Evolutionary conservation across 2,113 vertebrate species (phyloP), one percentile per base, ranked within the genome.

Genomic region (Gadus macrocephalus): DNA sequence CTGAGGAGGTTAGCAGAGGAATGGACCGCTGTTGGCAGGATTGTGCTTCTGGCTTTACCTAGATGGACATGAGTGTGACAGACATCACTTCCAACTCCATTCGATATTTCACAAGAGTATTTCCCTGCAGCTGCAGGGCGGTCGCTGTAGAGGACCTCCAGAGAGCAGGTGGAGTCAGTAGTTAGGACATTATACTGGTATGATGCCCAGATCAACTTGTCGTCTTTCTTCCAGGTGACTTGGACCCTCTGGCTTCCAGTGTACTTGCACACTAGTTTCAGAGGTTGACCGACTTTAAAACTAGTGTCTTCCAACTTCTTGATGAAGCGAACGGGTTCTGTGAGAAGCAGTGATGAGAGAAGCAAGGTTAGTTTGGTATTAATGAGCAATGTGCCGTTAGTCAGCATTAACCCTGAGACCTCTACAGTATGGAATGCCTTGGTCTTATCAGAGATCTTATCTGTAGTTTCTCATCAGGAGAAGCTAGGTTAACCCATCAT

Each of bases 51-150:
- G 1, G 5, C 64, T 25, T 5, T 7, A 28, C 53, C 1, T 19
- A 1, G 4, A 35, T 5, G 72, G 69, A 97, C 96, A 93, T 86
- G 98, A 96, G 96, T 97, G 96, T 95, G 62, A 97, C 95, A n/a
- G 84, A 92, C 77, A 98, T 79, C 19, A 67, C 90, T 89, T 67
- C 97, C 97, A 56, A 94, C 95, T 22, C 90, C 67, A 7, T 97
- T 99, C 65, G 89, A 75, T 64, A 94, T 96, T 86, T 92, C 91
- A 25, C 96, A 99, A 0, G 90, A 93, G 76, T 97, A 99, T 3
- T 89, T 90, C 22, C 96, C 96, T 58, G 90, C 78, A 1, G 73
- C 77, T 25, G 94, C 92, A 0, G 87, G 83, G 83, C 87, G 87
- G 84, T 93, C 92, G 14, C 81, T 77, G 56, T 88, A 89, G 81